Conservation (phyloP, 2,888 invertebrate genomes). For the Darwinula stevensoni region DNA sequence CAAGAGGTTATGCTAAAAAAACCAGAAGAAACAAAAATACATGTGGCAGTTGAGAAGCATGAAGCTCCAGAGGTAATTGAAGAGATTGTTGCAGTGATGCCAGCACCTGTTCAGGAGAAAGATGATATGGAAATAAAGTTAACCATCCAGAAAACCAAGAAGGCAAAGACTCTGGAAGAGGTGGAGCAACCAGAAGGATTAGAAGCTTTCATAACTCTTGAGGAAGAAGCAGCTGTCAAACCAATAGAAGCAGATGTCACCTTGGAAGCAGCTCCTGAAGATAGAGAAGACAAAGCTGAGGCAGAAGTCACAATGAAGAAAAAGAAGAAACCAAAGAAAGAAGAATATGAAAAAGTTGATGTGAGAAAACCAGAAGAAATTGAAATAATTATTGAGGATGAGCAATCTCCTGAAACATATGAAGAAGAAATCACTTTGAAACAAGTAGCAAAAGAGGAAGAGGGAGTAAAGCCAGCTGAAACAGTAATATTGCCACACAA, state of each 20-base stretch:
- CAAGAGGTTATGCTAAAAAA: conserved; percentile 10
- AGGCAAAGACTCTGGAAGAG: conserved; percentile 6
- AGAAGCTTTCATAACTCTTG: conserved; percentile 6
- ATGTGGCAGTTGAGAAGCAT: conserved; percentile 7
- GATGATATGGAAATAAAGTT: conserved; percentile 14
- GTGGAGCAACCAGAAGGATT: conserved; percentile 6
- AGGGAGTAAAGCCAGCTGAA: too few relatives aligned
- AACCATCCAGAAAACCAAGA: conserved; percentile 11
- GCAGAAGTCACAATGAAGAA: conserved; percentile 11
- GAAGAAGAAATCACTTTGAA: too few relatives aligned
- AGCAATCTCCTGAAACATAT: too few relatives aligned
- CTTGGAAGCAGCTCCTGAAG: conserved; percentile 8
- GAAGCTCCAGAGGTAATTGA: conserved; percentile 8
- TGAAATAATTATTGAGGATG: too few relatives aligned
- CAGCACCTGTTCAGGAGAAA: conserved; percentile 6
- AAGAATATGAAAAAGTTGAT: conserved; percentile 7
- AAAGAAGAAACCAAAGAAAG: conserved; percentile 7
- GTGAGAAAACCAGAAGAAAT: too few relatives aligned
- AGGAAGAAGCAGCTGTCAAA: conserved; percentile 4
- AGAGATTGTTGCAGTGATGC: conserved; percentile 8
- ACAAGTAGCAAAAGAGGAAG: too few relatives aligned
- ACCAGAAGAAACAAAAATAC: conserved; percentile 11
- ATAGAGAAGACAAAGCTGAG: conserved; percentile 9
- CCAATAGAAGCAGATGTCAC: conserved; percentile 6
- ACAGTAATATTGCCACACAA: too few relatives aligned